Conservation (phyloP, 35 echinoderm and acorn worm species). For the Holothuria glaberrima region DNA sequence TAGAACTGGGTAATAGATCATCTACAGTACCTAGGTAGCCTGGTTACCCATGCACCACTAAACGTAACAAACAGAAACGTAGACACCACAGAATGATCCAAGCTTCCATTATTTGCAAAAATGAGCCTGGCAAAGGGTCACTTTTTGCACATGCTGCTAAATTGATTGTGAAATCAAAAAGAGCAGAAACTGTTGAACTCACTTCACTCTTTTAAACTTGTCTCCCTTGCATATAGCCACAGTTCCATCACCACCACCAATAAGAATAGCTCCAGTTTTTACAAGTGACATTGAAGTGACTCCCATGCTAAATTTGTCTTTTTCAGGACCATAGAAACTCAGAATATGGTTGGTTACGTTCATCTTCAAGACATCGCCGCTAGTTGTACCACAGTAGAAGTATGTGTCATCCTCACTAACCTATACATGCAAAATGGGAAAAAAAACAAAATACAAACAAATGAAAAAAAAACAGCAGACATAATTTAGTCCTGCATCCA, state of each 20-base stretch:
- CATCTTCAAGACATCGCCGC: conserved; percentile 87
- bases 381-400: conserved; percentile 98
- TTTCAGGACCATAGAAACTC: conserved; percentile 77
- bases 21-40: too few relatives aligned
- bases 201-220: conserved; percentile 86
- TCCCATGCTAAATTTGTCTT: conserved; percentile 83
- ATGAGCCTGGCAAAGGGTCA: too few relatives aligned
- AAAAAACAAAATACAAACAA: conserved; percentile 7
- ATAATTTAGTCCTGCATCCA: too few relatives aligned
- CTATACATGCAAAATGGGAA: conserved; percentile 44
- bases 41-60: too few relatives aligned
- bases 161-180: too few relatives aligned
- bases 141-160: too few relatives aligned
- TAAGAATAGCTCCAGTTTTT: conserved; percentile 73
- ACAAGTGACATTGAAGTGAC: conserved; percentile 82
- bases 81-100: too few relatives aligned
- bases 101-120: too few relatives aligned
- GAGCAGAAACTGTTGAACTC: neutral
- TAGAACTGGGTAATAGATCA: too few relatives aligned
- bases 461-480: too few relatives aligned
- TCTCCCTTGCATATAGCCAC: conserved; percentile 81
- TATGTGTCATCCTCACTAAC: conserved; percentile 73
- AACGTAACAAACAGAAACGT: too few relatives aligned
- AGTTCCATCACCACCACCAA: conserved; percentile 84
- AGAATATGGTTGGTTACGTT: conserved; percentile 60